Conservation (phyloP, 2,888 invertebrate species). For the Agapostemon virescens region DNA sequence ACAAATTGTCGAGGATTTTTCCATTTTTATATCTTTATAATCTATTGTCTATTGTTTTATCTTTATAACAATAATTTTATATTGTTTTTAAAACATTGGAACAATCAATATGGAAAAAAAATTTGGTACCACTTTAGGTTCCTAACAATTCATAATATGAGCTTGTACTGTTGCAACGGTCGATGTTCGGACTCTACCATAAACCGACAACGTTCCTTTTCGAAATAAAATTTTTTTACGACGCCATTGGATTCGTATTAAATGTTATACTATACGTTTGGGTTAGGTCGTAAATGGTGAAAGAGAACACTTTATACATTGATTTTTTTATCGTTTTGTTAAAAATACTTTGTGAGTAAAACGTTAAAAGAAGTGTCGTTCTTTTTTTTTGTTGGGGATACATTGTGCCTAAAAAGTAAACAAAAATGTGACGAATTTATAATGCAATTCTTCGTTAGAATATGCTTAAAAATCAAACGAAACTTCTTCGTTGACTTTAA, state of each 20-base stretch:
- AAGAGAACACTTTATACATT: not conserved
- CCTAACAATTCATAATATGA: not conserved
- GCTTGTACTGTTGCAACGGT: not conserved
- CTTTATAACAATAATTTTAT: not conserved
- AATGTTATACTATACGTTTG: slow-evolving; percentile 14
- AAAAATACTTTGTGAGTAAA: not conserved
- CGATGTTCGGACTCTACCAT: not conserved
- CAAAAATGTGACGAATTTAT: not conserved
- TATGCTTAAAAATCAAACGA: not conserved
- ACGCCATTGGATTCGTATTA: not conserved
- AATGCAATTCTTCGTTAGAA: not conserved
- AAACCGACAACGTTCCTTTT: not conserved
- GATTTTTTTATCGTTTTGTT: not conserved
- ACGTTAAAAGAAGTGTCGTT: not conserved
- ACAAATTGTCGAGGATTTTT: not conserved
- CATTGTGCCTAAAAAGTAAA: not conserved
- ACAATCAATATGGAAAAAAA: not conserved
- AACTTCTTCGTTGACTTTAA: not conserved
- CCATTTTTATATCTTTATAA: too few species aligned
- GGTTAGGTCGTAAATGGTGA: not conserved
- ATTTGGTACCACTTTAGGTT: not conserved
- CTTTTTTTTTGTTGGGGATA: not conserved
- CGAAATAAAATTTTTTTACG: slow-evolving; percentile 4
- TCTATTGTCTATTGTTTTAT: too few species aligned
- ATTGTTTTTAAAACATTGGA: not conserved